Base-by-base conservation (phyloP, 2,888 invertebrate genomes). In the Elmis aenea region DNA sequence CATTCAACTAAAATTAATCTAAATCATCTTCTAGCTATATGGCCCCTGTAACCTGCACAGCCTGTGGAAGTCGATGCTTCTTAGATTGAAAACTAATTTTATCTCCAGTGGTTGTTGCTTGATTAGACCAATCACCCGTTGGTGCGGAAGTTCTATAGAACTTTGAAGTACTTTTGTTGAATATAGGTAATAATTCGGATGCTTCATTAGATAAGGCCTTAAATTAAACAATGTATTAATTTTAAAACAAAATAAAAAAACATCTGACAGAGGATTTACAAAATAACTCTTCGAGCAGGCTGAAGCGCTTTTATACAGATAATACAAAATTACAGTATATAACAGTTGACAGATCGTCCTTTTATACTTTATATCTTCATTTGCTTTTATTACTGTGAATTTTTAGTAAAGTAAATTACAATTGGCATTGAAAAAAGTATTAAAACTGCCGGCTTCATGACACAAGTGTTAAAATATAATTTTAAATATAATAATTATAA, bases 121-220 rank as follows among this genome's bases (percentile, higher is more conserved):
- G 80, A 61, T 80, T 81, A 2, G 87, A 87, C 95, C 96, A 96
- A 64, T 96, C 96, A 9, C 85, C 88, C 1, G 86, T 83, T 33
- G 85, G 87, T 10, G 85, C 74, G 2, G 83, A 77, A 1, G 86
- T 81, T 33, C 80, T 76, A 71, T 97, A 97, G 68, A 92, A 90
- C 64, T 85, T 86, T 4, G 86, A 84, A 5, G 94, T 91, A 1
- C 95, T 94, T 57, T 92, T 90, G 71, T 97, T 97, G 76, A 94
- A 99, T 46, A 99, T 87, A 0, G 99, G 99, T 33, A 99, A 73
- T 26, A 95, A 73, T 63, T 99, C 99, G 70, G 92, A 95, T 1
- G 99, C 97, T 71, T 99, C 97, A 68, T 92, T 89, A 2, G 94
- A 85, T 37, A 95, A 70, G 0, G 95, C 93, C 94, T 95, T 67